Conservation (phyloP, 2,113 vertebrate species). For the Heteronetta atricapilla region DNA sequence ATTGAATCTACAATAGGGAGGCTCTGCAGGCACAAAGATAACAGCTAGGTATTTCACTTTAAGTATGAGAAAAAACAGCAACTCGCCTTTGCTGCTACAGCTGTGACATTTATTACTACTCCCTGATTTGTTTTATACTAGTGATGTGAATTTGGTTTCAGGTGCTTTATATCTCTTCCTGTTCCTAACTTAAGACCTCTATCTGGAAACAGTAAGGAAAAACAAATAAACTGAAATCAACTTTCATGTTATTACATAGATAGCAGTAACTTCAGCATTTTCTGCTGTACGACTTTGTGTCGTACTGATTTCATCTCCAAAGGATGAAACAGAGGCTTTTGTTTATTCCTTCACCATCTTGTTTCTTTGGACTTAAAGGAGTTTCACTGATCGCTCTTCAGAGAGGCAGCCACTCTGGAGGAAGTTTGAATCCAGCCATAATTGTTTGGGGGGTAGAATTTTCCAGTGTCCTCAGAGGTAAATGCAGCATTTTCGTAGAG, state of each 20-base stretch:
- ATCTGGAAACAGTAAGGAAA: constrained; percentile 41
- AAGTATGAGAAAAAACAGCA: constrained; percentile 75
- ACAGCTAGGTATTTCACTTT: constrained; percentile 87
- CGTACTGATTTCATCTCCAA: not conserved
- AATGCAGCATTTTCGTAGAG: not conserved
- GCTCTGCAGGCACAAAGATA: constrained; percentile 87
- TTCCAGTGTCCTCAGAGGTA: not conserved
- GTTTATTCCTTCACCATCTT: constrained; percentile 35
- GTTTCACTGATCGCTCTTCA: not conserved
- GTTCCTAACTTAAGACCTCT: constrained; percentile 55
- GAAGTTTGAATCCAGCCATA: not conserved
- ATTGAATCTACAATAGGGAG: constrained; percentile 91
- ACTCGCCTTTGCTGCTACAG: constrained; percentile 64
- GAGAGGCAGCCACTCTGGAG: not conserved
- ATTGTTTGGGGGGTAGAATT: not conserved
- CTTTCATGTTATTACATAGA: constrained; percentile 24
- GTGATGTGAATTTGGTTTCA: constrained; percentile 69
- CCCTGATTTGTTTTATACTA: constrained; percentile 72
- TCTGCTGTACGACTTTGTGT: not conserved
- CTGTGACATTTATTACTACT: constrained; percentile 81
- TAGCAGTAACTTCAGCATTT: not conserved
- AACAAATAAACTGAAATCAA: constrained; percentile 33
- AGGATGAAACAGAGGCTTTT: constrained; percentile 20
- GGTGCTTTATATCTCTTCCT: constrained; percentile 59
- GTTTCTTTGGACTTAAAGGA: constrained; percentile 14